Evolutionary conservation across 2,888 invertebrate species (phyloP).

Genomic region (Pteria penguin): DNA sequence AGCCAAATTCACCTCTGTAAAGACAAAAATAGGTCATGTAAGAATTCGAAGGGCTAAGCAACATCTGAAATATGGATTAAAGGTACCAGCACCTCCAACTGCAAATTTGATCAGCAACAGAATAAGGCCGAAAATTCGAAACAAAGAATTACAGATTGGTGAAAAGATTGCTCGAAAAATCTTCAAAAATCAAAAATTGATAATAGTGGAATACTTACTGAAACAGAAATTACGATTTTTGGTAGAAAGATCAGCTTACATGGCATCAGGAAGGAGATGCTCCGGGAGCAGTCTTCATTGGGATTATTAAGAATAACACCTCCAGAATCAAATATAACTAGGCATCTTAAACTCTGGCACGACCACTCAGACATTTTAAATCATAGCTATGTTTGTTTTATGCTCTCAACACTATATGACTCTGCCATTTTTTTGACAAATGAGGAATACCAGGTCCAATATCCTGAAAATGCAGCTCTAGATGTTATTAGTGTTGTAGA

Average conservation of each 20-base stretch:
- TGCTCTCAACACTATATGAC: conserved; percentile 14
- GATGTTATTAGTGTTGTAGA: conserved; percentile 34
- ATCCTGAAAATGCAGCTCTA: conserved; percentile 25
- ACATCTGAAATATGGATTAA: neutral
- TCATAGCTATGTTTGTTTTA: conserved; percentile 10
- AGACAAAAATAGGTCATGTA: neutral
- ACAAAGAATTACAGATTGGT: neutral
- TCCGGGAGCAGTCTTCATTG: conserved; percentile 5
- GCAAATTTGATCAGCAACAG: neutral
- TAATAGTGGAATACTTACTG: neutral
- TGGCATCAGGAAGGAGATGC: neutral
- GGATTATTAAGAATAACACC: neutral
- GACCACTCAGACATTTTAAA: conserved; percentile 19
- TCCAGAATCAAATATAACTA: neutral
- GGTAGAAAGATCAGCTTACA: conserved; percentile 4
- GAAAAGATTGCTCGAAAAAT: conserved; percentile 13
- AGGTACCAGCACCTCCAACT: conserved; percentile 2
- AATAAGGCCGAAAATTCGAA: neutral
- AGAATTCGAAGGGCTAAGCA: conserved; percentile 3
- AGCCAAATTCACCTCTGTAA: neutral
- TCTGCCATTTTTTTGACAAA: conserved; percentile 18
- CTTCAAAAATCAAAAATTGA: neutral
- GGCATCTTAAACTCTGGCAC: conserved; percentile 3
- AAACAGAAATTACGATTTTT: neutral
- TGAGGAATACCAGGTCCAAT: conserved; percentile 2